Conservation (phyloP, 1,140 invertebrate species). For the Latrodectus geometricus region DNA sequence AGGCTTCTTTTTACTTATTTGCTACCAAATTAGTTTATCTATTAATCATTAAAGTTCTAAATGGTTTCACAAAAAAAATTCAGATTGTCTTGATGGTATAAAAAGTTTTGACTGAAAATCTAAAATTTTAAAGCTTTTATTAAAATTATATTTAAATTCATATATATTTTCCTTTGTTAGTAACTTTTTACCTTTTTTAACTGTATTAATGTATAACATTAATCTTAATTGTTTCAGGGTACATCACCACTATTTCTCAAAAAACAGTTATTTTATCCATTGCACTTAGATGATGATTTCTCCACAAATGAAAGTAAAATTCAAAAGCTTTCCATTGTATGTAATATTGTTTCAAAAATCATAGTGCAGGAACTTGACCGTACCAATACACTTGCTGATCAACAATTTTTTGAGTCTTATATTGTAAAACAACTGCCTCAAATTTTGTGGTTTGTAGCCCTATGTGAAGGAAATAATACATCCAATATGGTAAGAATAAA, state of each 20-base stretch:
- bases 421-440: constrained; percentile 6
- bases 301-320: background rate
- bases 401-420: constrained; percentile 8
- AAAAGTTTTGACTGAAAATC: too few relatives aligned
- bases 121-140: too few relatives aligned
- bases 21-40: too few relatives aligned
- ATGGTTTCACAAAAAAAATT: too few relatives aligned
- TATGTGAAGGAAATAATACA: background rate
- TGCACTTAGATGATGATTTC: background rate
- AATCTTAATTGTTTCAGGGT: constrained; percentile 4
- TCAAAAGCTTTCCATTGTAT: background rate
- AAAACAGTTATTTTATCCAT: constrained; percentile 42
- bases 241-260: background rate
- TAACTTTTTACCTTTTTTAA: too few relatives aligned
- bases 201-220: too few relatives aligned
- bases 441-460: constrained; percentile 13
- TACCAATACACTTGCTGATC: background rate
- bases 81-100: too few relatives aligned
- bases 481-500: background rate
- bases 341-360: background rate
- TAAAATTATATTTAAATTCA: too few relatives aligned
- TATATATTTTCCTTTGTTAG: too few relatives aligned
- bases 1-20: too few relatives aligned
- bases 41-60: too few relatives aligned
- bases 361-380: background rate